Base-by-base conservation (phyloP, 2,888 invertebrate genomes). In the Matsumyia berberina region DNA sequence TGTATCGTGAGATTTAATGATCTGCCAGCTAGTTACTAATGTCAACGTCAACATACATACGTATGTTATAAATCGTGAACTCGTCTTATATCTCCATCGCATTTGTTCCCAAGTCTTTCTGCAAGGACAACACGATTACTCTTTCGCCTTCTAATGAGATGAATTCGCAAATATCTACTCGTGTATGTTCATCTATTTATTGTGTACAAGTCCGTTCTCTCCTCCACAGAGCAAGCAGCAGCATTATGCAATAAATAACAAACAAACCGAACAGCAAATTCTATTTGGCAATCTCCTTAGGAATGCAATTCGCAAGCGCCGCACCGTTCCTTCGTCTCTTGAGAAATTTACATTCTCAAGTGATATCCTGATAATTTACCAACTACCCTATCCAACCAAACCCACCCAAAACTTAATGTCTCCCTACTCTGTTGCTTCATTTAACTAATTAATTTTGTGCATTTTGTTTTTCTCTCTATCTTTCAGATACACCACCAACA, bases 391-490 rank as follows among this genome's bases (percentile, higher is more conserved):
- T 37, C 29, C 44, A 57, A 7, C 37, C 37, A 33, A 9, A n/a
- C 19, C 35, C 44, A 49, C 12, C 37, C 37, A 39, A 17, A 11
- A 37, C 35, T 64, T 24, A 24, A 24, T 24, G 24, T 24, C 33
- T 17, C 46, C 31, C 53, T 35, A 70, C 70, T 76, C 64, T 79
- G 80, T 74, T 80, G 80, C 85, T 85, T 85, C 85, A 85, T 85
- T 85, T 80, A 80, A 85, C 85, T 85, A 85, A 85, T 85, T 85
- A 85, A 85, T 85, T 80, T 80, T 85, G 35, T 74, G 19, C 35
- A 58, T 79, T 74, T 70, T 46, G 70, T 57, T 64, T 67, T 35
- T 8, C 6, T 35, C 11, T 74, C 55, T 70, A 69, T 69, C 79
- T 80, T 80, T 57, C 51, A 85, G 85, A 85, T 85, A 76, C 64